These are phyloP conservation scores for Meriones psammophilus DNA, from an alignment of 2,797 vertebrate species.

Conservation along the genomic window DNA sequence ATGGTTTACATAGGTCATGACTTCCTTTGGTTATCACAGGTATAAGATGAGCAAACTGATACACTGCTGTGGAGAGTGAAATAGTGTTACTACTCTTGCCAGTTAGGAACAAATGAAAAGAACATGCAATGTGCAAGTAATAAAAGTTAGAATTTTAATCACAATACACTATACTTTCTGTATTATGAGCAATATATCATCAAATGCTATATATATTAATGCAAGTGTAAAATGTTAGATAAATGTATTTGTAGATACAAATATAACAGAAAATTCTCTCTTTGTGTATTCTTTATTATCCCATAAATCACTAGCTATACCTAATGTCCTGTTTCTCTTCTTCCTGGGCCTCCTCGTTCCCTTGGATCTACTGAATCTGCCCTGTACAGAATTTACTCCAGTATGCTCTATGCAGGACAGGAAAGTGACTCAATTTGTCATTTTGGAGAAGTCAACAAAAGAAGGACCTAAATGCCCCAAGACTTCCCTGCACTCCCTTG, in stretches of 20 bases:
- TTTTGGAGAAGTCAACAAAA: background rate
- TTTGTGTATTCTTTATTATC: background rate
- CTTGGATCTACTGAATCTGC: background rate
- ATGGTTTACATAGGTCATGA: background rate
- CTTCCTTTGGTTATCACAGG: background rate
- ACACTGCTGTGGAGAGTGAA: background rate
- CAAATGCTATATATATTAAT: background rate
- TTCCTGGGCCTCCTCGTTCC: background rate
- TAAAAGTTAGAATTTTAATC: conserved; percentile 34
- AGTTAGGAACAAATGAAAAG: conserved; percentile 5
- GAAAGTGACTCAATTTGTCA: background rate
- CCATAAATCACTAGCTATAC: background rate
- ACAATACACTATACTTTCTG: background rate
- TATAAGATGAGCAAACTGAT: background rate
- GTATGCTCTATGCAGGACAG: background rate
- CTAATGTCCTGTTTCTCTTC: background rate
- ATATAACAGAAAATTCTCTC: background rate
- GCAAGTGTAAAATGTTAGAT: background rate
- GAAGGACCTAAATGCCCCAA: background rate
- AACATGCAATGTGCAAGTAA: background rate
- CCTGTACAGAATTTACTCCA: background rate
- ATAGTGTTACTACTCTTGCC: background rate
- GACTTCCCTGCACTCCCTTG: background rate
- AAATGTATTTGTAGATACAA: background rate
- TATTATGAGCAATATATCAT: background rate